Evolutionary conservation across 1,140 invertebrate species (phyloP).

Genomic region (Aphaenogaster ashmeadi): DNA sequence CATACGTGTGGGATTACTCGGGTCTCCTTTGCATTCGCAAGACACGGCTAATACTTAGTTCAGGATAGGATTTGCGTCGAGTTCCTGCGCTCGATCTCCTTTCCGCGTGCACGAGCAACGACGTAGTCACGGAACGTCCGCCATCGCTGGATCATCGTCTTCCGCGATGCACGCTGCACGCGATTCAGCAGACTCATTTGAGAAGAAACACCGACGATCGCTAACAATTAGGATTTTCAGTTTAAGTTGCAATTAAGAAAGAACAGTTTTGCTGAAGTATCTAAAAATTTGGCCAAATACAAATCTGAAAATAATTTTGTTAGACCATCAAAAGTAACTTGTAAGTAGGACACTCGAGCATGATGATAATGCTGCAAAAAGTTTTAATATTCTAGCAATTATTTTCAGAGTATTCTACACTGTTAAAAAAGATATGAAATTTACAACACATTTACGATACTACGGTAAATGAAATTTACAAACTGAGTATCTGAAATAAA

Average conservation of each 20-base stretch:
- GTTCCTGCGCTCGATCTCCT: slow-evolving; percentile 45
- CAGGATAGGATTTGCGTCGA: slow-evolving; percentile 57
- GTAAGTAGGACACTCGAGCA: no score
- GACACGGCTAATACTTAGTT: slow-evolving; percentile 51
- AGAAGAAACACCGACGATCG: background rate
- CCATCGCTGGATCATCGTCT: slow-evolving; percentile 14
- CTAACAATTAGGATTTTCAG: background rate
- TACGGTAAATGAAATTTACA: no score
- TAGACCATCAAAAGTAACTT: no score
- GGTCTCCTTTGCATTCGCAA: slow-evolving; percentile 56
- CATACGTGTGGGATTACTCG: slow-evolving; percentile 74
- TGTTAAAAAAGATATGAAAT: no score
- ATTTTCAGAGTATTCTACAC: no score
- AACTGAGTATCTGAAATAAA: no score
- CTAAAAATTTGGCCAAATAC: no score
- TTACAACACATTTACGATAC: no score
- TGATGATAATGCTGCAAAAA: no score
- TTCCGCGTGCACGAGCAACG: background rate
- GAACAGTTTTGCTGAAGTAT: no score
- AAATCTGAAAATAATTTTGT: no score
- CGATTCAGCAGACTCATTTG: background rate
- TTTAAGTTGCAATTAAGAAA: background rate
- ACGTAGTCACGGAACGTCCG: background rate
- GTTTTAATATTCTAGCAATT: no score
- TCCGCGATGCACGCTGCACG: background rate